Evolutionary conservation across 2,888 invertebrate species (phyloP).

Genomic region (Sinotaia quadrata): DNA sequence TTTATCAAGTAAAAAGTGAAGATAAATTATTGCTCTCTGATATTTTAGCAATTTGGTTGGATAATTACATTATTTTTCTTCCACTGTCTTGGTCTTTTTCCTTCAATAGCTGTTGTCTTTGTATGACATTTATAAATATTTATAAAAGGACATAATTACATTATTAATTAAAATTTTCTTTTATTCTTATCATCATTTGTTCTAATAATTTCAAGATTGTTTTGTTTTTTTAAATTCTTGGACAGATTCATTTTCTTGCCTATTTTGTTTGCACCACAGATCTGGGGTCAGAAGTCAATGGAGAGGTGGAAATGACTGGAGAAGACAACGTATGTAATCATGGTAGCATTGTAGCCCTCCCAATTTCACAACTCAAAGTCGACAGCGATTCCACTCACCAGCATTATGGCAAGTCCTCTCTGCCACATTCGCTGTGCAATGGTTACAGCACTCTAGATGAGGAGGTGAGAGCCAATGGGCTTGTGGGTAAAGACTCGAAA

Average conservation of each 20-base stretch:
- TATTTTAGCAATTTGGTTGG: too few species aligned
- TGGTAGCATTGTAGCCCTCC: background rate
- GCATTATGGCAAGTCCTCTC: slow-evolving; percentile 20
- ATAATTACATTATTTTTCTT: too few species aligned
- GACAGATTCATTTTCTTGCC: too few species aligned
- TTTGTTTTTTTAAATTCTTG: too few species aligned
- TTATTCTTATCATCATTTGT: background rate
- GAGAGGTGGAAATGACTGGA: background rate
- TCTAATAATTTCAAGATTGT: background rate
- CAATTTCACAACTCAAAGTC: slow-evolving; percentile 34
- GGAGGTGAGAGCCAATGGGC: background rate
- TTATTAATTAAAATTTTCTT: background rate
- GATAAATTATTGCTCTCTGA: too few species aligned
- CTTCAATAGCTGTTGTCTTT: too few species aligned
- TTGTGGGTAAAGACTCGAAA: background rate
- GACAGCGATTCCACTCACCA: slow-evolving; percentile 16
- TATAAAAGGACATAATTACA: background rate
- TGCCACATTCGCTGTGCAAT: slow-evolving; percentile 46
- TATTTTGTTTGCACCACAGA: slow-evolving; percentile 8
- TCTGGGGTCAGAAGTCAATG: slow-evolving; percentile 9
- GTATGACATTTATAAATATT: too few species aligned
- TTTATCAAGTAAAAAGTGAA: too few species aligned
- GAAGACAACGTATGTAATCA: slow-evolving; percentile 5
- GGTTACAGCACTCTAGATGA: slow-evolving; percentile 36
- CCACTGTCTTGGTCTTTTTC: too few species aligned